Evolutionary conservation across 2,113 vertebrate genomes (phyloP).

Genomic region (Atlantisia rogersi): DNA sequence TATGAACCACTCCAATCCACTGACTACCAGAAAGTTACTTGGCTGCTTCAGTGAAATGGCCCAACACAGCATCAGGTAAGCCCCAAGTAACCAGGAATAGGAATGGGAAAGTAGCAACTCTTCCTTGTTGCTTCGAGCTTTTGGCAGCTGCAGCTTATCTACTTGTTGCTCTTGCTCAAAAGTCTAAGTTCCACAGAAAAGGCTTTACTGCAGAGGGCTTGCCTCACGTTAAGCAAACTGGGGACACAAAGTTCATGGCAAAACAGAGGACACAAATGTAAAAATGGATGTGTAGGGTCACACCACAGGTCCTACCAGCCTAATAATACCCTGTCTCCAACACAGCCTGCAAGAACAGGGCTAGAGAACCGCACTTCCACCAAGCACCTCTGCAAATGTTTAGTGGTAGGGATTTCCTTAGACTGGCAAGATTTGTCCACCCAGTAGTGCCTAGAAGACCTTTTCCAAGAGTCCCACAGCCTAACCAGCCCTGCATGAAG

Average conservation of each 20-base stretch:
- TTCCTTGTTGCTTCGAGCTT: neutral
- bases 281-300: neutral
- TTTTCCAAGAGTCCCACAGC: neutral
- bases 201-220: neutral
- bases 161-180: conserved; percentile 1
- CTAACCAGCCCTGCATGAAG: neutral
- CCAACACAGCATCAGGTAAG: neutral
- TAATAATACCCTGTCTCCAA: neutral
- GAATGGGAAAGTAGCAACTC: neutral
- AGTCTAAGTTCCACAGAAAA: neutral
- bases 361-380: neutral
- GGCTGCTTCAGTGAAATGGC: conserved; percentile 18
- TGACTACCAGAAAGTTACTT: neutral
- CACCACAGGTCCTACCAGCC: neutral
- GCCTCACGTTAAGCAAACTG: neutral
- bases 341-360: neutral
- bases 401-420: neutral
- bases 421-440: neutral
- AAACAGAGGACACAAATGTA: neutral
- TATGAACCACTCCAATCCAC: neutral
- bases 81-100: neutral
- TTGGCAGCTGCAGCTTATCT: conserved; percentile 27
- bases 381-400: neutral
- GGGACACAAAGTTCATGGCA: neutral
- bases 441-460: neutral